A percentile compares a stretch with the other conserved stretches of the same genome.
These are phyloP conservation scores for Neomonachus schauinslandi DNA, from an alignment of 2,113 vertebrate genomes.

Conservation along the genomic window DNA sequence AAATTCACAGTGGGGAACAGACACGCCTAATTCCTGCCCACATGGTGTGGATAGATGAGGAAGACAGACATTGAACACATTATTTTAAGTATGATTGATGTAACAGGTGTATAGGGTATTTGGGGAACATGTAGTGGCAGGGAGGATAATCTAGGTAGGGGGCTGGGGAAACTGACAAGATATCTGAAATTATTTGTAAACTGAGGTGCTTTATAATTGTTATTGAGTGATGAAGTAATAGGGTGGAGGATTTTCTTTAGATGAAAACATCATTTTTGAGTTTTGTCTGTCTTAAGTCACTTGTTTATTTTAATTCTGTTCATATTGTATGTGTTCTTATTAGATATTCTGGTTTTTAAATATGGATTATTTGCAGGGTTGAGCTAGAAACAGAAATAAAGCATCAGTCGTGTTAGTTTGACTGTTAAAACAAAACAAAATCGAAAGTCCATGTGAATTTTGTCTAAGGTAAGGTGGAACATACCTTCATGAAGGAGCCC, in stretches of 20 bases:
- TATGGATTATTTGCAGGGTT: neutral
- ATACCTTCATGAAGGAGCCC: neutral
- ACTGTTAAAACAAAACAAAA: neutral
- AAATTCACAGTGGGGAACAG: neutral
- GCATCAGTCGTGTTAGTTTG: neutral
- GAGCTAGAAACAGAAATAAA: conserved; percentile 19
- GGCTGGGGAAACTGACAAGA: neutral
- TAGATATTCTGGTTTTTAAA: conserved; percentile 7
- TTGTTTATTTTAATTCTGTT: conserved; percentile 27
- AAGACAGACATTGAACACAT: neutral
- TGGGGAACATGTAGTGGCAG: neutral
- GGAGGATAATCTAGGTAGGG: neutral
- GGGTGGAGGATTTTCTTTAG: neutral
- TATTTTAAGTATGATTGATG: neutral
- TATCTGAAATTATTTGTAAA: conserved; percentile 10
- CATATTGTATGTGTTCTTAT: neutral
- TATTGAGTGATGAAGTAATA: neutral
- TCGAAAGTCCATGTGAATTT: neutral
- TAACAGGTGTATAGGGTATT: neutral
- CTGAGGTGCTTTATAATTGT: neutral
- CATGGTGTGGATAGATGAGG: neutral
- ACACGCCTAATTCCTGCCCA: neutral
- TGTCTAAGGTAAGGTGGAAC: neutral
- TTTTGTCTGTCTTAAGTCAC: neutral
- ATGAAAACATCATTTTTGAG: neutral